Conservation (phyloP, 2,113 vertebrate genomes). For the Cairina moschata region DNA sequence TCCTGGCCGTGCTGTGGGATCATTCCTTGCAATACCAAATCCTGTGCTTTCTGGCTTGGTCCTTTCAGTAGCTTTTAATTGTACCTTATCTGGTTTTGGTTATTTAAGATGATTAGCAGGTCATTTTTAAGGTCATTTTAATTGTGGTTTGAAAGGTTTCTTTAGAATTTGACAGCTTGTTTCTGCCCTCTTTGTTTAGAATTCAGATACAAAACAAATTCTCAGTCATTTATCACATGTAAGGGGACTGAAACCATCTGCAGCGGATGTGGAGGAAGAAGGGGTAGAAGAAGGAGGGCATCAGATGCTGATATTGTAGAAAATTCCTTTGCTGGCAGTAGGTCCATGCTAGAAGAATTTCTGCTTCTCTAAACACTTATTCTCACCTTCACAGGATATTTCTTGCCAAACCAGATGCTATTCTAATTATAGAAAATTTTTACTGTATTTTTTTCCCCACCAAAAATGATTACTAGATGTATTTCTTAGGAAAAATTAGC, state of each 20-base stretch:
- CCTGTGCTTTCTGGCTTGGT: not conserved
- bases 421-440: conserved; percentile 2
- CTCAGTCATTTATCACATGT: not conserved
- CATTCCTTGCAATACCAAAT: not conserved
- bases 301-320: not conserved
- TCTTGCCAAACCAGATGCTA: conserved; percentile 18
- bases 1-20: not conserved
- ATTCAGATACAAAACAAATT: not conserved
- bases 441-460: not conserved
- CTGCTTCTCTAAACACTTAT: not conserved
- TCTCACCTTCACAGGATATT: conserved; percentile 14
- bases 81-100: not conserved
- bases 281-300: not conserved
- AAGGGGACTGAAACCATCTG: not conserved
- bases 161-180: not conserved
- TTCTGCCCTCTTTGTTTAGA: not conserved
- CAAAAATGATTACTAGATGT: not conserved
- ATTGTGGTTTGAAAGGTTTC: not conserved
- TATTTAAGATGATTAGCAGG: not conserved
- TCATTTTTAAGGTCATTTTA: not conserved
- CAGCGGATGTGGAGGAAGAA: not conserved
- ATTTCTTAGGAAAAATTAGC: not conserved
- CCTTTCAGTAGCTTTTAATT: not conserved
- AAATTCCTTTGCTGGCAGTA: not conserved
- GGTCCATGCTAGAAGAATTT: not conserved